Conservation (phyloP, 1,140 invertebrate species). For the Alviniconcha marisindica region DNA sequence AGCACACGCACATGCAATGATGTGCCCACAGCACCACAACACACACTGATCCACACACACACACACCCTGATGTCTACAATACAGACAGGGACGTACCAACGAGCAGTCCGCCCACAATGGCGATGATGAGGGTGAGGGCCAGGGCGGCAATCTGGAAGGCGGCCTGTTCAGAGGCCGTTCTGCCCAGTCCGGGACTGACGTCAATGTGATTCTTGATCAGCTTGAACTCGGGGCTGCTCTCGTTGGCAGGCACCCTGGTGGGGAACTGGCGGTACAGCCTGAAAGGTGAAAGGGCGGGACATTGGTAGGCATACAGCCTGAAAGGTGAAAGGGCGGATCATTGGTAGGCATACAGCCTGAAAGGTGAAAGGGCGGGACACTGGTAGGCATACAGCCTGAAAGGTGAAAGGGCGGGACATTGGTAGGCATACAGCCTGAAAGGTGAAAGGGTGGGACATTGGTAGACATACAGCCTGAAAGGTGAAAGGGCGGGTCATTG, state of each 20-base stretch:
- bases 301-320: too few relatives aligned
- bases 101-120: conserved; percentile 85
- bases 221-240: conserved; percentile 55
- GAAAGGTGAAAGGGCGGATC: too few relatives aligned
- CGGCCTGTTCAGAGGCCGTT: conserved; percentile 84
- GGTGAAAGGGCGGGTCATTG: too few relatives aligned
- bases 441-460: too few relatives aligned
- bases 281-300: conserved; percentile 44
- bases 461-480: too few relatives aligned
- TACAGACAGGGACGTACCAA: conserved; percentile 80
- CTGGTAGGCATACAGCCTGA: too few relatives aligned
- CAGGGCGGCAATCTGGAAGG: conserved; percentile 86
- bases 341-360: too few relatives aligned
- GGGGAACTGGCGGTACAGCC: conserved; percentile 79
- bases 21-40: background rate
- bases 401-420: too few relatives aligned
- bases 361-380: too few relatives aligned
- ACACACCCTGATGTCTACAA: background rate
- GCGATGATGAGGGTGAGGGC: conserved; percentile 84
- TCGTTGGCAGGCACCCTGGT: conserved; percentile 59
- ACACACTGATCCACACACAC: background rate
- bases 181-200: conserved; percentile 79
- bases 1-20: background rate
- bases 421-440: too few relatives aligned
- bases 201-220: conserved; percentile 41